Conservation (phyloP, 2,888 invertebrate species). For the Pristionchus maxplancki region DNA sequence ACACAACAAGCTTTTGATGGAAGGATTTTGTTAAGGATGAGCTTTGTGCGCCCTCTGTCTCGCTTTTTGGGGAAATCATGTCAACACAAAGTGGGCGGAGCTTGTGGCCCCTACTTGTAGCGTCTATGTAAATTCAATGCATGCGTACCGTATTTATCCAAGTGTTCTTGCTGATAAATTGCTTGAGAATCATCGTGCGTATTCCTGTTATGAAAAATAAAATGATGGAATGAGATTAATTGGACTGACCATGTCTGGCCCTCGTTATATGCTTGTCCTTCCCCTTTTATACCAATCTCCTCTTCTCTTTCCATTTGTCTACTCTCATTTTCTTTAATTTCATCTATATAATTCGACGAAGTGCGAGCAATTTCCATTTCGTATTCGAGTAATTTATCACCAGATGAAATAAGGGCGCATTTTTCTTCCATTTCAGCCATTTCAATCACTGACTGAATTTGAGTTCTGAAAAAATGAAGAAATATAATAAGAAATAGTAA, state of each 20-base stretch:
- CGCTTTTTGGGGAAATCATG: too few relatives aligned
- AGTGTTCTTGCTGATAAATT: background rate
- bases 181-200: background rate
- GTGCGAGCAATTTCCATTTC: background rate
- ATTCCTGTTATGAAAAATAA: background rate
- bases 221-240: background rate
- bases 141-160: too few relatives aligned
- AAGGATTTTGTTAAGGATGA: too few relatives aligned
- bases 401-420: background rate
- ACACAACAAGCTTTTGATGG: too few relatives aligned
- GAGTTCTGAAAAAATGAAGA: constrained; percentile 15
- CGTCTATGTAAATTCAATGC: too few relatives aligned
- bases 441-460: constrained; percentile 48
- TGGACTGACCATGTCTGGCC: background rate
- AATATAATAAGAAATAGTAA: background rate
- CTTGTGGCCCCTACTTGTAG: too few relatives aligned
- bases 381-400: background rate
- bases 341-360: too few relatives aligned
- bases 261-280: background rate
- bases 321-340: too few relatives aligned
- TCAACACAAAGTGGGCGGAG: too few relatives aligned
- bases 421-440: constrained; percentile 50
- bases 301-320: too few relatives aligned
- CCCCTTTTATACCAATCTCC: background rate
- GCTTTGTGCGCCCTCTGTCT: too few relatives aligned